phyloP scores from a whole-genome alignment of 1,140 invertebrate genomes.

The Nymphalis io region DNA sequence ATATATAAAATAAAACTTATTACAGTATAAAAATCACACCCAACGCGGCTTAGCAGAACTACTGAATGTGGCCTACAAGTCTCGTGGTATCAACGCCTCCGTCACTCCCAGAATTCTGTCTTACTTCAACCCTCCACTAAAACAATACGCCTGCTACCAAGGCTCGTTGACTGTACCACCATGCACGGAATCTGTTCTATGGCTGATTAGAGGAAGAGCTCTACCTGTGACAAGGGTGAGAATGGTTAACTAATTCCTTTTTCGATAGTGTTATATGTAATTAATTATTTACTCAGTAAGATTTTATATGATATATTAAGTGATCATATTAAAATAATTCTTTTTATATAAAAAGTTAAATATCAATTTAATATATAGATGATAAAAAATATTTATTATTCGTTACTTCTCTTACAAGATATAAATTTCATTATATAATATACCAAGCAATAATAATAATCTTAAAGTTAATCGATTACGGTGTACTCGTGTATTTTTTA shows the following conservation, averaged over 20 bases:
- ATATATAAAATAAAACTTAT: background rate
- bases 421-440: too few species aligned
- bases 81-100: conserved; percentile 16
- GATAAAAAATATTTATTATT: too few species aligned
- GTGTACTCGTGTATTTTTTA: too few species aligned
- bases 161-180: conserved; percentile 62
- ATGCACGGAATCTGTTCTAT: conserved; percentile 59
- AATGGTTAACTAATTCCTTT: background rate
- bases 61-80: conserved; percentile 15
- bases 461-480: too few species aligned
- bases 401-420: too few species aligned
- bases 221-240: conserved; percentile 55
- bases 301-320: too few species aligned
- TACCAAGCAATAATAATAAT: too few species aligned
- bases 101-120: conserved; percentile 35
- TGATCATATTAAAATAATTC: too few species aligned
- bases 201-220: conserved; percentile 54
- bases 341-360: too few species aligned
- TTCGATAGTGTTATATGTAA: too few species aligned
- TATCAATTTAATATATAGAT: too few species aligned
- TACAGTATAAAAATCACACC: background rate
- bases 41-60: conserved; percentile 28
- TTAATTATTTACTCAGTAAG: too few species aligned
- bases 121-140: conserved; percentile 54
- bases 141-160: conserved; percentile 57